phyloP scores from a whole-genome alignment of 1,140 invertebrate genomes.

The Eumaeus atala region DNA sequence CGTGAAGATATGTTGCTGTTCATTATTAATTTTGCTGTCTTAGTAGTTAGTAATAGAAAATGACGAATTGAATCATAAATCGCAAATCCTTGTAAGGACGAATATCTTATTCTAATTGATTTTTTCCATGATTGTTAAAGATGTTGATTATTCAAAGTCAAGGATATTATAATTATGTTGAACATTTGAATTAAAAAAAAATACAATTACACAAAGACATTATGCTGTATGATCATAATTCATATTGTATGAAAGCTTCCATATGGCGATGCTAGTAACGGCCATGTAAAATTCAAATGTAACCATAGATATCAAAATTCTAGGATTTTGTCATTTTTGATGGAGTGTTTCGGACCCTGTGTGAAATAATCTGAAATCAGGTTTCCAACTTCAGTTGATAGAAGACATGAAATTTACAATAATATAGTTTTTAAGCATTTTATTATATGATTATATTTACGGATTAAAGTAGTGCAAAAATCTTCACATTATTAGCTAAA shows the following conservation, averaged over 20 bases:
- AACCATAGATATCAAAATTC: slow-evolving; percentile 47
- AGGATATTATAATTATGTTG: no score
- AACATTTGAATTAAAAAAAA: no score
- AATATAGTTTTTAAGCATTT: slow-evolving; percentile 20
- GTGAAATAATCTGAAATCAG: slow-evolving; percentile 29
- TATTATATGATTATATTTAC: slow-evolving; percentile 2
- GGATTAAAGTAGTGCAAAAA: not conserved
- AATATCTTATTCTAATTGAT: no score
- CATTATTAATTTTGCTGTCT: no score
- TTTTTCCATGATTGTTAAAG: no score
- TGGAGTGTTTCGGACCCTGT: slow-evolving; percentile 25
- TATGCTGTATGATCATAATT: no score
- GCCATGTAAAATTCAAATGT: slow-evolving; percentile 51
- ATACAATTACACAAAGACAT: no score
- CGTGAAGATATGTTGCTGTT: no score
- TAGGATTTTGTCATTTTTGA: slow-evolving; percentile 55
- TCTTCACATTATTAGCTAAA: not conserved
- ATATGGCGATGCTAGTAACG: slow-evolving; percentile 28
- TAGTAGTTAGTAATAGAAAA: no score
- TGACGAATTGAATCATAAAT: no score
- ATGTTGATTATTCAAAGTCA: no score
- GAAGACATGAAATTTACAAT: slow-evolving; percentile 54
- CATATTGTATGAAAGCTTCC: not conserved
- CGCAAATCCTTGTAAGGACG: no score
- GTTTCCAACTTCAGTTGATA: slow-evolving; percentile 60